Base-by-base conservation (phyloP, 2,888 invertebrate genomes). In the Caenorhabditis wallacei region DNA sequence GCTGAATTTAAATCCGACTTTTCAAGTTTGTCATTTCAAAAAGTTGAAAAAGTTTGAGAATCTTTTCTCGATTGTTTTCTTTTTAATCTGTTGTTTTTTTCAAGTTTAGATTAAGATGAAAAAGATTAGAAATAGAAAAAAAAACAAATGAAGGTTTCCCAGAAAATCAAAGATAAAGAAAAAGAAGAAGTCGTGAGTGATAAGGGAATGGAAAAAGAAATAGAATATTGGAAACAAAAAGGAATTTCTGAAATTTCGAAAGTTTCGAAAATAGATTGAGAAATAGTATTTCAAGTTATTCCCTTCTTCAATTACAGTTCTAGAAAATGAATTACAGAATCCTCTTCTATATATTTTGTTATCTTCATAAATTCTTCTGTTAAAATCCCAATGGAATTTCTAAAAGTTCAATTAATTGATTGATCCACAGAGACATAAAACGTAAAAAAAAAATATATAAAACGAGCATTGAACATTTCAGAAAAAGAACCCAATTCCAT, bases 31-130 rank as follows among this genome's bases (percentile, higher is more conserved):
- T 22, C 8, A 20, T 18, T n/a, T 40, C 37, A 22, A 59, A n/a
- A 59, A 40, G 37, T 40, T 8, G n/a, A 59, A 37, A 57, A 59
- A 40, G 59, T 59, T 59, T 37, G 59, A 40, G 4, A 48, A 48
- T 18, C 46, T 48, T 48, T 59, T 59, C 43, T 46, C n/a, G 8
- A 46, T 3, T 5, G 2, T 18, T 20, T 18, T 7, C 1, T 1
- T 24, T 43, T n/a, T 30, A 43, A 51, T 64, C 48, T 35, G 24
- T 18, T 56, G 18, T 11, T 3, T 26, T n/a, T 35, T 43, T 26
- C 0, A 22, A n/a, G 7, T 51, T 13, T 37, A 68, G 37, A 37
- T 3, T 35, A 16, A 51, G 35, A 8, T 8, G 22, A 53, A 37
- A 35, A 53, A 7, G 22, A 53, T 54, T 22, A 54, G 11, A 53